Percentiles rank a stretch among this genome's conserved stretches.
Conservation (phyloP, 2,113 vertebrate species). For the Apodemus speciosus region DNA sequence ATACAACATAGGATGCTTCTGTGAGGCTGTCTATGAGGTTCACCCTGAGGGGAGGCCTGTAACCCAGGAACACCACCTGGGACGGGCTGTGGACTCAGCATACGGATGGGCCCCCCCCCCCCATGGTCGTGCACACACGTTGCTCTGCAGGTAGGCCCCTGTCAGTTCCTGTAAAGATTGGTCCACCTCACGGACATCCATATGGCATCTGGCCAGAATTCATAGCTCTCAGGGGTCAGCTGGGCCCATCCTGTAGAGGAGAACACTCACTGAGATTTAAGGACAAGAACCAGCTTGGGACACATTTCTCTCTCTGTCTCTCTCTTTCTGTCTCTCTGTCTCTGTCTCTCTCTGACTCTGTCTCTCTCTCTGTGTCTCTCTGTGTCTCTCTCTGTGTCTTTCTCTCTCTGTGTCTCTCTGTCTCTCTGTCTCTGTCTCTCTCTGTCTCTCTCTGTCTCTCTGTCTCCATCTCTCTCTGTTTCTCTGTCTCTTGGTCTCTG, state of each 20-base stretch:
- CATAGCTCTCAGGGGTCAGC: not conserved
- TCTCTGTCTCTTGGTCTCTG: too few species aligned
- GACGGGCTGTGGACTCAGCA: not conserved
- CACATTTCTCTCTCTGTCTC: too few species aligned
- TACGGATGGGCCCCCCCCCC: too few species aligned
- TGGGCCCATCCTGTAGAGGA: not conserved
- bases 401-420: too few species aligned
- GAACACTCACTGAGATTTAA: not conserved
- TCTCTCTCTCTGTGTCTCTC: too few species aligned
- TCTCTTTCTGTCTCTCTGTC: too few species aligned
- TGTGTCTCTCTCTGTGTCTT: too few species aligned
- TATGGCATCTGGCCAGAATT: not conserved
- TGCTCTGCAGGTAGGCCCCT: not conserved
- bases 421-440: too few species aligned
- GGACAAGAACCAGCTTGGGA: not conserved
- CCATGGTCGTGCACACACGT: fast-evolving
- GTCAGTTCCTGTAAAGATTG: not conserved
- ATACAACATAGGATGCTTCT: not conserved
- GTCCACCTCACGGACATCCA: not conserved
- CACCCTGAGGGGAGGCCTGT: not conserved
- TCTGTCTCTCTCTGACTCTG: too few species aligned
- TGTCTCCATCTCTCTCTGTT: too few species aligned
- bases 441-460: too few species aligned
- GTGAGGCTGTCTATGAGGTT: not conserved
- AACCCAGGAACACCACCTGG: too few species aligned